A percentile compares a stretch with the other conserved stretches of the same genome.
These are phyloP conservation scores for Mythimna loreyi DNA, from an alignment of 2,888 invertebrate species.

Conservation along the genomic window DNA sequence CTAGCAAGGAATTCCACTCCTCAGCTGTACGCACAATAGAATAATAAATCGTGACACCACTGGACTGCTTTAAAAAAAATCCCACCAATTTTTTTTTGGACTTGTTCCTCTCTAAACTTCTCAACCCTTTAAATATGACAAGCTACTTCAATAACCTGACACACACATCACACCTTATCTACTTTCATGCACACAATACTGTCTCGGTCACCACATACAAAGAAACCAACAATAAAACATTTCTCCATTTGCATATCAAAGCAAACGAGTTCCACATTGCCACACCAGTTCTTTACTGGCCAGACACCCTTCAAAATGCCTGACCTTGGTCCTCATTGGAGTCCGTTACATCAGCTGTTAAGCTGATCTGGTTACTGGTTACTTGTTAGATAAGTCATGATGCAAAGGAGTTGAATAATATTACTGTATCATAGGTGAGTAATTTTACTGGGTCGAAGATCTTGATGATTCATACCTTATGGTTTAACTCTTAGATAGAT, in stretches of 20 bases:
- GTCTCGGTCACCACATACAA: not conserved
- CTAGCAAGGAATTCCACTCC: no score
- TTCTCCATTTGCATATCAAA: conserved; percentile 37
- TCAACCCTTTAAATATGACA: not conserved
- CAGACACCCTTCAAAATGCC: conserved; percentile 44
- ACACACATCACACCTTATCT: not conserved
- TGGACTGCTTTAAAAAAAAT: no score
- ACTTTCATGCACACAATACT: conserved; percentile 22
- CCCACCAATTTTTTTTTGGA: no score
- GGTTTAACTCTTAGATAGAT: no score
- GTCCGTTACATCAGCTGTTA: conserved; percentile 25
- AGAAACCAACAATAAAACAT: conserved; percentile 19
- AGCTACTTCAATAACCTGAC: not conserved
- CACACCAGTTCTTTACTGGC: conserved; percentile 34
- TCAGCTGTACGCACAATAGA: no score
- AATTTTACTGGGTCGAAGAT: not conserved
- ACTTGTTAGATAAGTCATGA: conserved; percentile 20
- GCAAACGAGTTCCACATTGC: conserved; percentile 39
- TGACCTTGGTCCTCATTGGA: conserved; percentile 36
- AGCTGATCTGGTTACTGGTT: conserved; percentile 16
- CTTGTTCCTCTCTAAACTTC: no score
- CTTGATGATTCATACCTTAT: no score
- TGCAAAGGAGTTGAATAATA: conserved; percentile 27
- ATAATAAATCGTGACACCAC: no score
- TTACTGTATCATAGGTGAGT: not conserved